phyloP scores from a whole-genome alignment of 2,888 invertebrate genomes.

The Diabrotica balteata region DNA sequence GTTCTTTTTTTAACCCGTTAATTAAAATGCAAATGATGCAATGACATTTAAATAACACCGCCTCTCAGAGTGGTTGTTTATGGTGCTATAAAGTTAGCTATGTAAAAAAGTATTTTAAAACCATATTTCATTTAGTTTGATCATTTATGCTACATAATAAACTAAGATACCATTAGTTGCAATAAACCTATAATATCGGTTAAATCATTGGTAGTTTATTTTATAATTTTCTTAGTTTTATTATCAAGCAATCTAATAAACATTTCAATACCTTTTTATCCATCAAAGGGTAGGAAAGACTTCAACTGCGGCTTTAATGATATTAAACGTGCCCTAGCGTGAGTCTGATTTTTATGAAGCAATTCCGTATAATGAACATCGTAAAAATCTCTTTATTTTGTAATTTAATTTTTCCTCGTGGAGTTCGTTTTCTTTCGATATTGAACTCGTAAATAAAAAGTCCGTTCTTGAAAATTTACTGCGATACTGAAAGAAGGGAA shows the following conservation, averaged over 20 bases:
- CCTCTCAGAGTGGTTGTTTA: too few relatives aligned
- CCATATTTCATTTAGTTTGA: neutral
- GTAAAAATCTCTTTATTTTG: conserved; percentile 30
- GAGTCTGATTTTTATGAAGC: conserved; percentile 38
- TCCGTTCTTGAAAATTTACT: conserved; percentile 6
- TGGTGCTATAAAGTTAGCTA: too few relatives aligned
- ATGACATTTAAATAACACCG: too few relatives aligned
- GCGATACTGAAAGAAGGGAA: conserved; percentile 5
- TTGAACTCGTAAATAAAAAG: conserved; percentile 18
- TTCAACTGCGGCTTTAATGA: conserved; percentile 23
- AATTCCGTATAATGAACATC: conserved; percentile 33
- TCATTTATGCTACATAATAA: neutral
- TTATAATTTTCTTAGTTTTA: neutral
- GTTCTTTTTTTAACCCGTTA: too few relatives aligned
- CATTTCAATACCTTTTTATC: neutral
- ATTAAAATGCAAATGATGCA: too few relatives aligned
- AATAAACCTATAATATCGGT: too few relatives aligned
- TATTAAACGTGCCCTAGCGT: conserved; percentile 35
- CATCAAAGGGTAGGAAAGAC: conserved; percentile 19
- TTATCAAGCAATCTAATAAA: conserved; percentile 9
- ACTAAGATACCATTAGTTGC: neutral
- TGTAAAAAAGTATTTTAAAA: too few relatives aligned
- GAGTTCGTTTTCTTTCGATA: conserved; percentile 18
- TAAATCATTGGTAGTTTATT: too few relatives aligned
- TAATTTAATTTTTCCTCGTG: conserved; percentile 26